A percentile compares a stretch with the other conserved stretches of the same genome.
Conservation (phyloP, 2,888 invertebrate species). For the Gortyna flavago region DNA sequence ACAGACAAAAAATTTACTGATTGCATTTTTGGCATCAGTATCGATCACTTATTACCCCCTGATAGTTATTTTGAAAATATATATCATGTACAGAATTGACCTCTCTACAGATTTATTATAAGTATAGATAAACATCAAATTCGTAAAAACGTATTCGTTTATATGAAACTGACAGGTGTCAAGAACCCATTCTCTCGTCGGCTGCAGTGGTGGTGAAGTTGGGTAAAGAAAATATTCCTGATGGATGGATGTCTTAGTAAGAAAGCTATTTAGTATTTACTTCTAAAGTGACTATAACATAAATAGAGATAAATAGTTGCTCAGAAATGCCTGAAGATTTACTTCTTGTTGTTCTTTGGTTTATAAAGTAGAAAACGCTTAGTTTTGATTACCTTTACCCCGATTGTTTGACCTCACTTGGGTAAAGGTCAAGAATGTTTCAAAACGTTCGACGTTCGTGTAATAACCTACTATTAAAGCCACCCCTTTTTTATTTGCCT, state of each 20-base stretch:
- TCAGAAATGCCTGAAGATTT: constrained; percentile 2
- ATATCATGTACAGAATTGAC: too few relatives aligned
- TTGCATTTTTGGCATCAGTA: too few relatives aligned
- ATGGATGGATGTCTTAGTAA: neutral
- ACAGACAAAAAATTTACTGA: too few relatives aligned
- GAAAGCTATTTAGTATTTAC: neutral
- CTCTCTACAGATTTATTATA: too few relatives aligned
- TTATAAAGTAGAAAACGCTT: constrained; percentile 28
- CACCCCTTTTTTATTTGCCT: constrained; percentile 6
- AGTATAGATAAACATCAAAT: too few relatives aligned
- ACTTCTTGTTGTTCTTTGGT: constrained; percentile 27
- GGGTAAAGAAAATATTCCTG: neutral
- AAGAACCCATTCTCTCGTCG: neutral
- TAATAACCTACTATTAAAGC: neutral
- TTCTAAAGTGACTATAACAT: neutral
- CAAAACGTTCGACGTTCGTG: constrained; percentile 3
- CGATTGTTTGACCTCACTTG: constrained; percentile 6
- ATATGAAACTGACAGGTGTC: neutral
- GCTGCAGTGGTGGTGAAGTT: neutral
- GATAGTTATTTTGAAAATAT: too few relatives aligned
- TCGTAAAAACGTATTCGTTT: neutral
- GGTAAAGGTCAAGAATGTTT: constrained; percentile 31
- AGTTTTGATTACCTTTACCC: constrained; percentile 40
- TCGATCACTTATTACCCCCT: too few relatives aligned
- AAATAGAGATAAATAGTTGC: constrained; percentile 2